Evolutionary conservation across 2,113 vertebrate species (phyloP), one percentile per base, ranked within the genome.

Genomic region (Corythoichthys intestinalis): DNA sequence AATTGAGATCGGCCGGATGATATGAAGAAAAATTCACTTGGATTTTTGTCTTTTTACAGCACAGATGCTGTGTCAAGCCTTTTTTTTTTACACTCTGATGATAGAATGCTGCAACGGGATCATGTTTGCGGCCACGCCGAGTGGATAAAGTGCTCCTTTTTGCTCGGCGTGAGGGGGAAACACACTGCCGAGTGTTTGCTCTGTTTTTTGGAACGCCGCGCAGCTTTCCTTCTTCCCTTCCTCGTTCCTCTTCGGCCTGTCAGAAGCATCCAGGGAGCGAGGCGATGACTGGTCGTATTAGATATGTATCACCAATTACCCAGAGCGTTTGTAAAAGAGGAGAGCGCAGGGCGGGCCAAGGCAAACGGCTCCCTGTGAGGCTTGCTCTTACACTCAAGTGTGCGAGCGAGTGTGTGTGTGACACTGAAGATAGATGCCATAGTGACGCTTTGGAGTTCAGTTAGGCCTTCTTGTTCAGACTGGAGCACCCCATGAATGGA

Each of bases 201-300:
- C 65, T 94, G 94, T 94, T 88, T 89, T 86, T 93, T 62, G 38
- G 92, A 94, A 93, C 95, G 91, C 93, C 85, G 76, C 83, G 82
- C 82, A 80, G 86, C 86, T 87, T 83, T 62, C 34, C 63, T 48
- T 47, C 46, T 50, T 34, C 63, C 63, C 63, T 34, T n/a, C 9
- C 62, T 9, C 17, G 41, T n/a, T 1, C 81, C 76, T 74, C 74
- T 79, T 73, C 75, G 56, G 65, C 77, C 58, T 72, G 79, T 84
- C 83, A 71, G 84, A 88, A 85, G 79, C 82, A 82, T 85, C 85
- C 78, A 72, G 77, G 84, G 86, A 88, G 84, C 17, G 69, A 91
- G 89, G 90, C 84, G 89, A 88, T 89, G 90, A 90, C 90, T 90
- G 85, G 76, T 47, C 76, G 77, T 84, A 90, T 90, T 86, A 88